These are phyloP conservation scores for Tenrec ecaudatus DNA, from an alignment of 2,113 vertebrate genomes.

Conservation along the genomic window DNA sequence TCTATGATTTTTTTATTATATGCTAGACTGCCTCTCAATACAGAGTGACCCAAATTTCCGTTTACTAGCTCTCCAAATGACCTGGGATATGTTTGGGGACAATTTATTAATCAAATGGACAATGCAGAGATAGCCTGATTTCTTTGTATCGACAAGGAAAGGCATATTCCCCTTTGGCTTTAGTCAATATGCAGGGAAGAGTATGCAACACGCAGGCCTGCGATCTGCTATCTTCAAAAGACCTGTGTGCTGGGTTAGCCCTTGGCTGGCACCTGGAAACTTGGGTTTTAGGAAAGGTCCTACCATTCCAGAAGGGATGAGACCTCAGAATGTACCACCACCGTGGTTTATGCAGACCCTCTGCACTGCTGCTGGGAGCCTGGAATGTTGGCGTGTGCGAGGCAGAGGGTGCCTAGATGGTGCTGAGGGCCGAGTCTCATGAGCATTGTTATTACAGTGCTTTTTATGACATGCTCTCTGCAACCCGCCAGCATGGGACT, in stretches of 20 bases:
- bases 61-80: conserved; percentile 19
- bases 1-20: conserved; percentile 22
- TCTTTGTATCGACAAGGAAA: background rate
- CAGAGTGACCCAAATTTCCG: background rate
- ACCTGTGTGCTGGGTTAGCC: background rate
- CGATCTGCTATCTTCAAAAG: background rate
- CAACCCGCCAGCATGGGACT: fast-evolving
- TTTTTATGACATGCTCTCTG: fast-evolving
- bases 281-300: background rate
- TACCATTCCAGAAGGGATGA: background rate
- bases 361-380: background rate
- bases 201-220: background rate
- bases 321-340: background rate
- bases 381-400: background rate
- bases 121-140: conserved; percentile 35
- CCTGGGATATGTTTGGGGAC: conserved; percentile 2
- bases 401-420: background rate
- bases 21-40: background rate
- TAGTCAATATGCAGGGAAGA: background rate
- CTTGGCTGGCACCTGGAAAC: background rate
- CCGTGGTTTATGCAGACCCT: background rate
- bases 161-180: conserved; percentile 33
- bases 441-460: fast-evolving
- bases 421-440: background rate
- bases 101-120: conserved; percentile 38